Base-by-base conservation (phyloP, 2,888 invertebrate species). In the Gerris lacustris region DNA sequence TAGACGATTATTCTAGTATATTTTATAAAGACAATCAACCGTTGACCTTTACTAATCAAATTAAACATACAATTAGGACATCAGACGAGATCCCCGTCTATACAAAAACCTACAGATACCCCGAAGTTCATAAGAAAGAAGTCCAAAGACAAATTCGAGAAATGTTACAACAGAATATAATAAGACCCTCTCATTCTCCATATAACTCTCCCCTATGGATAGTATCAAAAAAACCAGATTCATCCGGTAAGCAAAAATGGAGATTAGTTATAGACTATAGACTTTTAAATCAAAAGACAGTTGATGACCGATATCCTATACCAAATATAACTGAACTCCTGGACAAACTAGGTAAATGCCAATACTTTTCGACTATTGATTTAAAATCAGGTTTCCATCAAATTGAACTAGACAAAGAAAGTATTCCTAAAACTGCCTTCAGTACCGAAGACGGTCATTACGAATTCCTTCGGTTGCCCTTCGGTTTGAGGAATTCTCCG, bases 271-370 rank as follows among this genome's bases (percentile, higher is more conserved):
- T 72, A 62, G 67, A 72, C 47, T 72, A 7, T 62, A 18, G 69
- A 45, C 63, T 64, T 31, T 62, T 68, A 43, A 71, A 71, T 45
- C 64, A 71, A 31, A 68, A 68, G 44, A 68, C 68, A n/a, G 15
- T 63, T 15, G 67, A 67, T n/a, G 71, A 71, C 44, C 31, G 31
- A 18, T 71, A 47, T 45, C 68, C 71, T 44, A 15, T 71, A 15
- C 71, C 71, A 2, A 71, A 68, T 63, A 71, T 71, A 18, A 45
- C 31, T n/a, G 76, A 77, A 44, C 72, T 76, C 44, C 66, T 76
- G 7, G 75, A 75, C 45, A 73, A 73, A 75, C 64, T 75, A 45
- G 76, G 75, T 4, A 67, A 70, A 62, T 70, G 72, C 0, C 70
- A 72, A 17, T 76, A 75, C 63, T 76, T n/a, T n/a, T 77, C 31